Percentiles rank a stretch among this genome's conserved stretches.
These are phyloP conservation scores for Cyrtodaria siliqua DNA, from an alignment of 2,888 invertebrate species.

Conservation along the genomic window DNA sequence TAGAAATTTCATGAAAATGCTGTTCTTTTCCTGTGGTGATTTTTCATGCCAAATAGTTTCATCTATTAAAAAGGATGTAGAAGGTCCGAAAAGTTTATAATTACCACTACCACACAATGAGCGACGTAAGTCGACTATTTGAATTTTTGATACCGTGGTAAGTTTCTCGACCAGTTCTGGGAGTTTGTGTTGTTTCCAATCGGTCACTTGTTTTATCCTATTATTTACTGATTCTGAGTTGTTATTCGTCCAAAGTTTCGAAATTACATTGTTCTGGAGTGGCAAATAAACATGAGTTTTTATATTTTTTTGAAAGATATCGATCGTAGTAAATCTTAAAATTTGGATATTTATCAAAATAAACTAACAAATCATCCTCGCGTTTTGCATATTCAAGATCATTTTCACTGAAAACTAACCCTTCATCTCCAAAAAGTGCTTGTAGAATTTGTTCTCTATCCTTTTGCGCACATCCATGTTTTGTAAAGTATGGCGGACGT, in stretches of 20 bases:
- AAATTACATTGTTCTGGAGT: background rate
- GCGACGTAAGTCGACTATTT: conserved; percentile 36
- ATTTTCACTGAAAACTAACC: background rate
- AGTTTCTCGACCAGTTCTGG: conserved; percentile 41
- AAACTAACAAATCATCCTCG: background rate
- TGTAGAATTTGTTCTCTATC: background rate
- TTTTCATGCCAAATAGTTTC: background rate
- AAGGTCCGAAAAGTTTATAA: conserved; percentile 8
- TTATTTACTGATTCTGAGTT: conserved; percentile 56
- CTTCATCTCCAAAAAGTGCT: background rate
- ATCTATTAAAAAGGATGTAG: background rate
- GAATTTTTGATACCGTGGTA: conserved; percentile 12
- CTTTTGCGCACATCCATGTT: background rate
- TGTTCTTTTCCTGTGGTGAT: background rate
- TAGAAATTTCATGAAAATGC: background rate
- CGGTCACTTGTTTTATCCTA: conserved; percentile 33
- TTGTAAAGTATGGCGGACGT: background rate
- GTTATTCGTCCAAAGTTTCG: conserved; percentile 57
- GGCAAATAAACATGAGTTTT: background rate
- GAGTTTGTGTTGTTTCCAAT: conserved; percentile 41
- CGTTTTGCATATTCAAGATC: background rate
- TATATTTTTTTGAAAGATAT: background rate
- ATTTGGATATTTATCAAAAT: conserved; percentile 3
- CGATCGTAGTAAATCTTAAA: background rate
- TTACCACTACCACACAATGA: conserved; percentile 49